Evolutionary conservation across 1,140 invertebrate genomes (phyloP).

Genomic region (Drosophila pseudoananassae): DNA sequence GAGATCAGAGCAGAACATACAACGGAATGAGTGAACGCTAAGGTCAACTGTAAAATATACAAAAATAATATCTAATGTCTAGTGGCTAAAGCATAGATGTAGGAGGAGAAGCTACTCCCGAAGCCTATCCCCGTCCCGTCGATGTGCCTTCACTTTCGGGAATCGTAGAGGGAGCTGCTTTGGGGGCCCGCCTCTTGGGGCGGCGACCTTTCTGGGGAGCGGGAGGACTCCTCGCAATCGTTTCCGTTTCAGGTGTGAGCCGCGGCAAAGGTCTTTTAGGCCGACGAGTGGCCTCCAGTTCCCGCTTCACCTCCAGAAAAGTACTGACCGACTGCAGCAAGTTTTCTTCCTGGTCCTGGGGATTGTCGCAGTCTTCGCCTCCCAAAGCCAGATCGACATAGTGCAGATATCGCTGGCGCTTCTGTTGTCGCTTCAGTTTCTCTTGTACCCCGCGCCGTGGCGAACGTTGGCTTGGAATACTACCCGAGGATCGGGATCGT

Average conservation of each 20-base stretch:
- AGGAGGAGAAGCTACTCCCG: conserved; percentile 45
- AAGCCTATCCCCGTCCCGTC: conserved; percentile 30
- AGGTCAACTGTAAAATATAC: not conserved
- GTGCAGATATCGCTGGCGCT: conserved; percentile 63
- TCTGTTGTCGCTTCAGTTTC: conserved; percentile 44
- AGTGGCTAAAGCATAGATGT: conserved; percentile 31
- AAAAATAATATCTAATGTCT: not conserved
- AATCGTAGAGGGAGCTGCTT: conserved; percentile 66
- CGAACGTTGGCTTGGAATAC: conserved; percentile 40
- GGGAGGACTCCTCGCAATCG: not conserved
- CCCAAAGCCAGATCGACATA: conserved; percentile 72
- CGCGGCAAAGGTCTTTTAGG: conserved; percentile 31
- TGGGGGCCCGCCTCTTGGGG: conserved; percentile 54
- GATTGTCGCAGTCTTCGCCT: conserved; percentile 55
- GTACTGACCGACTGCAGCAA: conserved; percentile 74
- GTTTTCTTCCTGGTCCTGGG: conserved; percentile 64
- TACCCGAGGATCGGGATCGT: conserved; percentile 57
- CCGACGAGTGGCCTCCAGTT: conserved; percentile 53
- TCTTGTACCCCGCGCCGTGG: conserved; percentile 34
- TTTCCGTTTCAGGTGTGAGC: not conserved
- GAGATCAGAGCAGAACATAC: conserved; percentile 52
- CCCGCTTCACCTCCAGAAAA: conserved; percentile 77
- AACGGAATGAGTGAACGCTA: conserved; percentile 35
- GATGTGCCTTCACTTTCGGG: conserved; percentile 65
- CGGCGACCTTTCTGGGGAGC: conserved; percentile 20